Evolutionary conservation across 2,888 invertebrate genomes (phyloP), one percentile per base, ranked within the genome.

Genomic region (Synanthedon myopaeformis): DNA sequence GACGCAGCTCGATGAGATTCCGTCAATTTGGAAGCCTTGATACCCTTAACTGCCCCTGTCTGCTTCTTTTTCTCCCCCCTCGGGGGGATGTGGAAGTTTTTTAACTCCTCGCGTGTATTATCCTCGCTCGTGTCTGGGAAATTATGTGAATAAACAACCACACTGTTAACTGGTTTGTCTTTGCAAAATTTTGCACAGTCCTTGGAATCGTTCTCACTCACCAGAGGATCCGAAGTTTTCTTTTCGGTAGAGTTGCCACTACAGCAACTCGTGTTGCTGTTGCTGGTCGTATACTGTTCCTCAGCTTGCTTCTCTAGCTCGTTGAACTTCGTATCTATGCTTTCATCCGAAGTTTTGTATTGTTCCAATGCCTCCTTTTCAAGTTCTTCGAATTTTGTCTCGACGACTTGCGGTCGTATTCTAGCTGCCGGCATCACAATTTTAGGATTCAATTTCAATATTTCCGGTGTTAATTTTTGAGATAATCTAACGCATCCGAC

Each of bases 241-340:
- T 84, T 85, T 57, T 80, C 81, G 10, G 74, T 74, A 0, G 82
- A 82, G 55, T 79, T 77, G 0, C 79, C 83, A 59, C 85, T 86
- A 63, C 85, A 83, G 63, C 85, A 87, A 57, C 87, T 88, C 1
- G 86, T 87, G 58, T 84, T 85, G 60, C 86, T 87, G 56, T 85
- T 85, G 59, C 87, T 86, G 0, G 79, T 79, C 62, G 88, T 89
- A 70, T 92, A 92, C 66, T 92, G 92, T 63, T 92, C 92, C 52
- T 90, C 89, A 0, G 92, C 92, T 63, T 92, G 90, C 56, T 90
- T 86, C 64, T 92, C 92, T 55, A 92, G 72, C 58, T 92, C 91
- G 53, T 89, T 84, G 67, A 89, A 90, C 60, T 89, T 89, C 8
- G 89, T 89, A 60, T 90, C 90, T 65, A 89, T 89, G 59, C 88